Evolutionary conservation across 2,888 invertebrate species (phyloP).

Genomic region (Aethes cnicana): DNA sequence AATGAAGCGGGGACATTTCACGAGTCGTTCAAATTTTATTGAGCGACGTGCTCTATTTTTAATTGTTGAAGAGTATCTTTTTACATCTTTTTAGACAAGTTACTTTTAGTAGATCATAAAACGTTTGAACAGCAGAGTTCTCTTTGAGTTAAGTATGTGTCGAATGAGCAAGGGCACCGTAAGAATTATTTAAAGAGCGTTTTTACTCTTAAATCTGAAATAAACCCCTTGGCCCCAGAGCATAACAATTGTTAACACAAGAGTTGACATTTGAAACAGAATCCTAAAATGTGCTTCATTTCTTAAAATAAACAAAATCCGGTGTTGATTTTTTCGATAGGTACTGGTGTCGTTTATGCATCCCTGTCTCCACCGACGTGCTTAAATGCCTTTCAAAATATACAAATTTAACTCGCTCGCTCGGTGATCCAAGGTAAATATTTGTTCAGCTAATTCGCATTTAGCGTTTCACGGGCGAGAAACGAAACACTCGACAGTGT

Average conservation of each 20-base stretch:
- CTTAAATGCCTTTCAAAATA: constrained; percentile 46
- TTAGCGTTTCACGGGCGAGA: constrained; percentile 65
- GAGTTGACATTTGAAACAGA: not conserved
- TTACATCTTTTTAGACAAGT: constrained; percentile 37
- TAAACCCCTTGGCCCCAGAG: too few relatives aligned
- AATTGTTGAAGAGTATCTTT: constrained; percentile 54
- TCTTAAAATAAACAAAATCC: constrained; percentile 4
- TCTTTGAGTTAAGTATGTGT: not conserved
- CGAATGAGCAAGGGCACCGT: constrained; percentile 5
- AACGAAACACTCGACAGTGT: constrained; percentile 73
- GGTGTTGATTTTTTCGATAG: constrained; percentile 1
- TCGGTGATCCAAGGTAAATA: constrained; percentile 71
- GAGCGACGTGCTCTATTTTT: constrained; percentile 68
- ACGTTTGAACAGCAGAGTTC: constrained; percentile 14
- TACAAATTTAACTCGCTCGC: constrained; percentile 64
- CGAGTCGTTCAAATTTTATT: constrained; percentile 68
- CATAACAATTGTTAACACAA: too few relatives aligned
- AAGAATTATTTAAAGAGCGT: not conserved
- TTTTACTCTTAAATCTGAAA: not conserved
- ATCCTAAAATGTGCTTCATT: too few relatives aligned
- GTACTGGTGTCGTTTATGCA: constrained; percentile 3
- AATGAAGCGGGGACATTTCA: constrained; percentile 77
- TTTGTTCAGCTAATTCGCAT: constrained; percentile 79
- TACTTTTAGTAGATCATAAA: constrained; percentile 27
- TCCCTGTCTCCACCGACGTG: not conserved